Evolutionary conservation across 2,888 invertebrate species (phyloP), one percentile per base, ranked within the genome.

Genomic region (Morpho achilles): DNA sequence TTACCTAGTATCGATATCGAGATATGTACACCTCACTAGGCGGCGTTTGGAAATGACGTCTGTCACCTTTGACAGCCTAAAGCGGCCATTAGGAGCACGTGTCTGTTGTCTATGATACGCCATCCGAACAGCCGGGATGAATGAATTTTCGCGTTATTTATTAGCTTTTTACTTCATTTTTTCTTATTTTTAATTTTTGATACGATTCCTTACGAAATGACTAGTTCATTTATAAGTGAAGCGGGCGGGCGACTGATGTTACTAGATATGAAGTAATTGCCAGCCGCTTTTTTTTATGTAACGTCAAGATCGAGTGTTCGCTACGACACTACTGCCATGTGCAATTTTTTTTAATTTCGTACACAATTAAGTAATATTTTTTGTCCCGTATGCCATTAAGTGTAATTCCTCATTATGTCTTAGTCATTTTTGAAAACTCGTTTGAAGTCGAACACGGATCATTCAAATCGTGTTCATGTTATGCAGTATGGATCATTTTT

Each of bases 311-410:
- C 77, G 81, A 82, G 84, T 85, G 84, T 86, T 84, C 79, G 85
- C 84, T 86, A 81, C 79, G 79, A 84, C 76, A 80, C 83, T 87
- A 89, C 88, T 87, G 89, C 88, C 89, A 87, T 81, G 88, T 87
- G 87, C 89, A 88, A 88, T 86, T 84, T 79, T 78, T 86, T 84
- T 79, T 41, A 51, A 75, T 77, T 74, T 76, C 66, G 59, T 79
- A 81, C 81, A 83, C 82, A 79, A 75, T 76, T 75, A 77, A 80
- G 74, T 80, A 79, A 77, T 82, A 76, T 79, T 77, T 73, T 70
- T 74, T 73, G 55, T 59, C 57, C 56, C 59, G 62, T 64, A 67
- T 73, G 75, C 80, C 77, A 74, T 77, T 73, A 75, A 76, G 76
- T 79, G 78, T 83, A 82, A 78, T 78, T 82, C 80, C 75, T 79